Base-by-base conservation (phyloP, 2,888 invertebrate genomes). In the Pedicia rivosa region DNA sequence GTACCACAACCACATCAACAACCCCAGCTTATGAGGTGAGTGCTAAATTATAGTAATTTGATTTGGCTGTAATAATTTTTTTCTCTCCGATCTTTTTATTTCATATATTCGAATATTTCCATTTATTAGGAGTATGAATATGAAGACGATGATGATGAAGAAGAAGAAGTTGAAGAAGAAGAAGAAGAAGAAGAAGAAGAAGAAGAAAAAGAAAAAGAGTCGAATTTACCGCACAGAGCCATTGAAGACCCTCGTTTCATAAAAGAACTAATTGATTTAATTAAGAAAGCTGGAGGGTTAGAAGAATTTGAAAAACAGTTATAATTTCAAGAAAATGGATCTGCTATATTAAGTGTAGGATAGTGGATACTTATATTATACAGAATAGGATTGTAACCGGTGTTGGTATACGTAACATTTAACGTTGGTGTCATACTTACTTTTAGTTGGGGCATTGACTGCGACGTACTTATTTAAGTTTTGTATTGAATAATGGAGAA, bases 281-380 rank as follows among this genome's bases (percentile, higher is more conserved):
- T 87, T 44, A 83, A 77, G 54, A 84, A 84, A 72, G 78, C 83
- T 40, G 86, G 84, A 70, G 87, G 88, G 12, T 72, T 88, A 2
- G 87, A 87, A 51, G 80, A 87, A 50, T 55, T 88, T 12, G 87
- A 87, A 55, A 86, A 79, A 50, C 83, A 84, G 42, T 57, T 86
- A 12, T 59, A 66, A 17, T 52, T 65, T 5, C 67, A 70, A 46
- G 68, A 65, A 7, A 67, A 67, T 20, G 69, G 63, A 58, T 33
- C 68, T 58, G 55, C 67, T n/a, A n/a, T n/a, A n/a, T n/a, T n/a
- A n/a, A n/a, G n/a, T n/a, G n/a, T n/a, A n/a, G n/a, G n/a, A n/a
- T n/a, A n/a, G n/a, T n/a, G n/a, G n/a, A n/a, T n/a, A n/a, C n/a
- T n/a, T n/a, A n/a, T n/a, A n/a, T n/a, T n/a, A n/a, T n/a, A n/a